A percentile compares a stretch with the other conserved stretches of the same genome.
Evolutionary conservation across 2,113 vertebrate species (phyloP).

Genomic region (Rynchops niger): DNA sequence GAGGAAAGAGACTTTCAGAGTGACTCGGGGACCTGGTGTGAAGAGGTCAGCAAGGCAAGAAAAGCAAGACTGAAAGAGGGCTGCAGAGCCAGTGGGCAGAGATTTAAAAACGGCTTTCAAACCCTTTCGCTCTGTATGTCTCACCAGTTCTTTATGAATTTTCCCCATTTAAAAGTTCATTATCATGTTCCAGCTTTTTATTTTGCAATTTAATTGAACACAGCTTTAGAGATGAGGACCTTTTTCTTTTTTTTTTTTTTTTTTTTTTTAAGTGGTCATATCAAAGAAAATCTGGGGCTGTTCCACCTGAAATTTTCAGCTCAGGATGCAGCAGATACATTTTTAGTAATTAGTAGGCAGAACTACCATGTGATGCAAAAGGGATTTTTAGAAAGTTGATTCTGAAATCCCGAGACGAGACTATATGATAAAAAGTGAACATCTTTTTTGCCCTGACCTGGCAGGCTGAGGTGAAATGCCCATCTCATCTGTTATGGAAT

Average conservation of each 20-base stretch:
- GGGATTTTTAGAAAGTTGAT: background rate
- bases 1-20: background rate
- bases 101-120: background rate
- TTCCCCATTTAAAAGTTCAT: background rate
- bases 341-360: slow-evolving; percentile 29
- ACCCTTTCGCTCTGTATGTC: background rate
- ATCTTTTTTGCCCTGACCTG: background rate
- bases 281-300: background rate
- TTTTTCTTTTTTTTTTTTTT: background rate
- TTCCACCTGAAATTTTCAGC: background rate
- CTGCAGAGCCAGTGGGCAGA: background rate
- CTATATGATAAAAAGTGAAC: background rate
- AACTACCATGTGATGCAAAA: background rate
- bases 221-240: background rate
- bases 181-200: background rate
- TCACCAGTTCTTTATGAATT: background rate
- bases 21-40: background rate
- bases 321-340: background rate
- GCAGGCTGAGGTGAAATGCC: background rate
- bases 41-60: background rate
- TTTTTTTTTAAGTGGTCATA: background rate
- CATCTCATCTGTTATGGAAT: background rate
- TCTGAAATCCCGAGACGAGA: background rate
- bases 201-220: background rate
- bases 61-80: background rate